These are phyloP conservation scores for Chionoecetes opilio DNA, from an alignment of 1,140 invertebrate genomes.

Conservation along the genomic window DNA sequence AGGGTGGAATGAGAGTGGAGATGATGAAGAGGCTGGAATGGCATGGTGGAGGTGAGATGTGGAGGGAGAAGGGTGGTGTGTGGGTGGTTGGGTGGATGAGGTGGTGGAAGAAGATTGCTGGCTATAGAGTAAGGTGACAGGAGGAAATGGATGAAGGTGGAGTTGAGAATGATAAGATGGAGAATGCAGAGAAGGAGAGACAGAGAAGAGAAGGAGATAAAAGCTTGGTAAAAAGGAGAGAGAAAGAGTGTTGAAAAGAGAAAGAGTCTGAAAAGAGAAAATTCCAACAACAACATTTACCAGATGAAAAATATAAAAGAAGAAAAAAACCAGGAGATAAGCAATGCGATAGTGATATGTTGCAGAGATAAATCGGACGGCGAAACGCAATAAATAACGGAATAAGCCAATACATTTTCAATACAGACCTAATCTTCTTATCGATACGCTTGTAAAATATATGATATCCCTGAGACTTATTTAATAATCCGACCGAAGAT, in stretches of 20 bases:
- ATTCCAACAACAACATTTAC: conserved; percentile 11
- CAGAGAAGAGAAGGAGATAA: neutral
- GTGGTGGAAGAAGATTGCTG: neutral
- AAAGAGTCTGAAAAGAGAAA: neutral
- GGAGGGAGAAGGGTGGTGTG: no score
- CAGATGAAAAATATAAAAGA: conserved; percentile 1
- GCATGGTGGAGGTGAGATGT: no score
- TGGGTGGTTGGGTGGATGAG: neutral
- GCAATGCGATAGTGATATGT: neutral
- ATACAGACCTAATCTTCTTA: conserved; percentile 30
- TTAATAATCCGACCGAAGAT: neutral
- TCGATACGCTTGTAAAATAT: conserved; percentile 30
- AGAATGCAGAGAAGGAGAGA: neutral
- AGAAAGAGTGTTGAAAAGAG: neutral
- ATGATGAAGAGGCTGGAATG: no score
- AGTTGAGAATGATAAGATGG: neutral
- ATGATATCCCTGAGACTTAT: neutral
- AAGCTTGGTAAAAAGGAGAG: neutral
- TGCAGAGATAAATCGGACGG: neutral
- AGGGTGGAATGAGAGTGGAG: no score
- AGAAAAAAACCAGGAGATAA: neutral
- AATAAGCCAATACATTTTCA: neutral
- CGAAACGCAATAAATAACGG: neutral
- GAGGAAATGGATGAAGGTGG: neutral
- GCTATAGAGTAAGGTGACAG: neutral